Base-by-base conservation (phyloP, 2,113 vertebrate genomes). In the Gasterosteus nipponicus region DNA sequence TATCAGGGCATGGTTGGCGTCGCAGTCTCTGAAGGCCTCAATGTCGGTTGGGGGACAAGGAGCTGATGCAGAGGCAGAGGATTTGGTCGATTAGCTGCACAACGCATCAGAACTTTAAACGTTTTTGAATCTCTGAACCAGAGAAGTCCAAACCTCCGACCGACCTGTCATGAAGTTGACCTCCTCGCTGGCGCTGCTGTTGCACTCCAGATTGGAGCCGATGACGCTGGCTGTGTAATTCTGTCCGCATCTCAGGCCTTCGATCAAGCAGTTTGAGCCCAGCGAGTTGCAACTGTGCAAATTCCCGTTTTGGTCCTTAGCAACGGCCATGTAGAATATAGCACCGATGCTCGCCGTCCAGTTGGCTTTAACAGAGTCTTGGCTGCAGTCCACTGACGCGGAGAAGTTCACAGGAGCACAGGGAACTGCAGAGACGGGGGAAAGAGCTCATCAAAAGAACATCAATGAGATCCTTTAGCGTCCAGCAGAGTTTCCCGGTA, bases 181-280 rank as follows among this genome's bases (percentile, higher is more conserved):
- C 8, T 66, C 60, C 19, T 85, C 18, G 11, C 88, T 93, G 46
- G 31, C 6, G 0, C 81, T 82, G 69, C 93, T 95, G 86, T 94
- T 94, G 82, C 95, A 95, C 4, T 57, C 35, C 2, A 86, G 7
- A 75, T 94, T 93, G 4, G 78, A 87, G 44, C 89, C 90, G 0
- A 83, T 56, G 26, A 95, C 86, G 1, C 19, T 90, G 39, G 66
- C 84, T 0, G 65, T 88, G 77, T 95, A 95, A 15, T 81, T 86
- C 77, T 90, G 67, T 53, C 93, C 94, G 69, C 95, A 95, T 29
- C 14, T 65, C 56, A 95, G 87, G 19, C 74, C 87, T 19, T 78
- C n/a, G 0, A 95, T 77, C 29, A 78, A 38, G 69, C 93, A 95
- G 61, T 59, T 65, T 8, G 49, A 85, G 4, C 29, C 64, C 62